These are phyloP conservation scores for Pogonophryne albipinna DNA, from an alignment of 2,797 vertebrate species.

Conservation along the genomic window DNA sequence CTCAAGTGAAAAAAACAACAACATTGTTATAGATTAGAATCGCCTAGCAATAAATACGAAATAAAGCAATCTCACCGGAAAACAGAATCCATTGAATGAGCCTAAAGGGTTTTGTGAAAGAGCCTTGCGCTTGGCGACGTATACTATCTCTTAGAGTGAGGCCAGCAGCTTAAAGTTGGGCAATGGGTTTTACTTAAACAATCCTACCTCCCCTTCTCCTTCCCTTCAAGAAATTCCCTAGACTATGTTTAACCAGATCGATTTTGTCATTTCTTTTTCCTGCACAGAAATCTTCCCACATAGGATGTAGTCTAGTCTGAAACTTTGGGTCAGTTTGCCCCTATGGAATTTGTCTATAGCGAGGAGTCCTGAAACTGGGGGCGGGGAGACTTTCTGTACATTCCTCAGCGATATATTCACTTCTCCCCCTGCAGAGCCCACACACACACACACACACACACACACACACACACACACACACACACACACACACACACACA, in stretches of 20 bases:
- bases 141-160: constrained; percentile 67
- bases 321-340: constrained; percentile 76
- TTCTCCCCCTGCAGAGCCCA: constrained; percentile 57
- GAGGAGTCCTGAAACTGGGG: constrained; percentile 65
- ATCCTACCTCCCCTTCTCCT: constrained; percentile 36
- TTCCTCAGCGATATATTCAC: constrained; percentile 83
- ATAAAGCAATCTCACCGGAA: constrained; percentile 76
- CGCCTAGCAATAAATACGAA: constrained; percentile 23
- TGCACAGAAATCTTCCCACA: constrained; percentile 53
- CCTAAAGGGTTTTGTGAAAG: constrained; percentile 50
- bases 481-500: constrained; percentile 4
- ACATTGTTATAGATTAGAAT: constrained; percentile 34
- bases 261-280: constrained; percentile 46
- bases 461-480: not conserved
- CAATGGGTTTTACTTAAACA: constrained; percentile 72
- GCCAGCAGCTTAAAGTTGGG: constrained; percentile 67
- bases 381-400: constrained; percentile 81
- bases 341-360: constrained; percentile 79
- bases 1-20: constrained; percentile 10
- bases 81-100: constrained; percentile 69
- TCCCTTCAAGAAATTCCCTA: constrained; percentile 51
- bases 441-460: constrained; percentile 24
- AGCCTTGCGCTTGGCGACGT: constrained; percentile 56
- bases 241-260: constrained; percentile 60
- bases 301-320: constrained; percentile 66